Percentiles rank a stretch among this genome's conserved stretches.
Evolutionary conservation across 2,888 invertebrate genomes (phyloP).

Genomic region (Tanytarsus gracilentus): DNA sequence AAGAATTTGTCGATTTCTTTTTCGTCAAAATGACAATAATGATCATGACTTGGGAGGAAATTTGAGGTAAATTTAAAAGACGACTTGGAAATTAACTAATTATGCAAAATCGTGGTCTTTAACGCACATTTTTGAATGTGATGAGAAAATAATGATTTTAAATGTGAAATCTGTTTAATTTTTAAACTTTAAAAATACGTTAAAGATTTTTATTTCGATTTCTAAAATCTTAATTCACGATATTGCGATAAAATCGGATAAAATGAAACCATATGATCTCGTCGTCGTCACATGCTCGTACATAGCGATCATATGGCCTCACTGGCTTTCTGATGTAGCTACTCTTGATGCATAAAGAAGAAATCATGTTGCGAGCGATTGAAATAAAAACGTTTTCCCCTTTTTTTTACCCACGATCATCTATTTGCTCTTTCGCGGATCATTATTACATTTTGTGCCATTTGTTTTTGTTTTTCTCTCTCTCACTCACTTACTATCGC

Average conservation of each 20-base stretch:
- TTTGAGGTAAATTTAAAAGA: neutral
- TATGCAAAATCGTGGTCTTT: neutral
- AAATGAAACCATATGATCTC: neutral
- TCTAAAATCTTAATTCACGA: neutral
- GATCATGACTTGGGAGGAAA: neutral
- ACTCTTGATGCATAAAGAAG: no score
- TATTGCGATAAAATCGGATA: neutral
- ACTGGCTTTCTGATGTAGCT: no score
- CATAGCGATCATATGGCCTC: neutral
- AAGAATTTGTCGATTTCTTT: no score
- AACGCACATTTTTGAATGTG: no score
- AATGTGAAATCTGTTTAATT: no score
- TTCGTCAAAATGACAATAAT: neutral
- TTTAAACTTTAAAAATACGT: neutral
- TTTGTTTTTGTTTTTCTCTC: conserved; percentile 2
- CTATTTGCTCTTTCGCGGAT: conserved; percentile 13
- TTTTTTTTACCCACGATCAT: conserved; percentile 9
- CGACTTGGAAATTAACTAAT: neutral
- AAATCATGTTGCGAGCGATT: neutral
- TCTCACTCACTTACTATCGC: no score
- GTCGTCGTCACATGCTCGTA: neutral
- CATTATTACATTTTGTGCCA: conserved; percentile 9
- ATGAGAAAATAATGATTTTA: no score
- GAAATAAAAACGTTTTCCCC: neutral
- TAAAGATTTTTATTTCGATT: no score